Percentiles rank a stretch among this genome's conserved stretches.
These are phyloP conservation scores for Polyergus mexicanus DNA, from an alignment of 1,140 invertebrate species.

Conservation along the genomic window DNA sequence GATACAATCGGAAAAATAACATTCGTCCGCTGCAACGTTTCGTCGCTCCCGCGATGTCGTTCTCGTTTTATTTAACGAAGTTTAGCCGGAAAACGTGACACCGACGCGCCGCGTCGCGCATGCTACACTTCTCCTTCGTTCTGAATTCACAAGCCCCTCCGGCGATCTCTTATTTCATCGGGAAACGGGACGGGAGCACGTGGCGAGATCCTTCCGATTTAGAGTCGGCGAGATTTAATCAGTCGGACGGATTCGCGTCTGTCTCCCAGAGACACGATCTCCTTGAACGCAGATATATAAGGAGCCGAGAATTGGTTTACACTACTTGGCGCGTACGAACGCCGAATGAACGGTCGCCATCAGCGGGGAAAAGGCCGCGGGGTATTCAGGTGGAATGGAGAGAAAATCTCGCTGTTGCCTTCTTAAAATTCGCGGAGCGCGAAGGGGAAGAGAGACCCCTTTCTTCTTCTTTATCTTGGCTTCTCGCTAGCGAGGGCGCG, in stretches of 20 bases:
- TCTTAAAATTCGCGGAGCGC: conserved; percentile 62
- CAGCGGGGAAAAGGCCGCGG: conserved; percentile 46
- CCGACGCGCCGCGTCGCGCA: conserved; percentile 3
- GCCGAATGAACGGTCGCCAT: conserved; percentile 10
- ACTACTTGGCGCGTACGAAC: conserved; percentile 1
- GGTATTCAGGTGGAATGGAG: neutral
- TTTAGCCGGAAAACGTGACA: conserved; percentile 43
- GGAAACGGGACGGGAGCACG: neutral
- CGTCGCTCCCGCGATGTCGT: conserved; percentile 7
- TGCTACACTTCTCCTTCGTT: conserved; percentile 31
- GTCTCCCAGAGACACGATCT: conserved; percentile 19
- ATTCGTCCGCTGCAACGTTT: conserved; percentile 26
- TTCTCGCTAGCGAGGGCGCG: neutral
- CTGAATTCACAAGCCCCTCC: conserved; percentile 53
- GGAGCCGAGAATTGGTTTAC: conserved; percentile 71
- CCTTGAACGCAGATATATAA: conserved; percentile 49
- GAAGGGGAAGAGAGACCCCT: neutral
- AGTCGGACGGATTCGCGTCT: conserved; percentile 58
- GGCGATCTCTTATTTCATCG: conserved; percentile 62
- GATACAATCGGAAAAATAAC: conserved; percentile 52
- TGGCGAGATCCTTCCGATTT: conserved; percentile 6
- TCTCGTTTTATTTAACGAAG: conserved; percentile 54
- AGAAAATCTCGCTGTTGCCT: conserved; percentile 39
- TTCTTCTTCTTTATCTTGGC: neutral
- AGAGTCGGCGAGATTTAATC: conserved; percentile 65